Percentiles rank a stretch among this genome's conserved stretches.
Conservation (phyloP, 2,113 vertebrate species). For the Python bivittatus region DNA sequence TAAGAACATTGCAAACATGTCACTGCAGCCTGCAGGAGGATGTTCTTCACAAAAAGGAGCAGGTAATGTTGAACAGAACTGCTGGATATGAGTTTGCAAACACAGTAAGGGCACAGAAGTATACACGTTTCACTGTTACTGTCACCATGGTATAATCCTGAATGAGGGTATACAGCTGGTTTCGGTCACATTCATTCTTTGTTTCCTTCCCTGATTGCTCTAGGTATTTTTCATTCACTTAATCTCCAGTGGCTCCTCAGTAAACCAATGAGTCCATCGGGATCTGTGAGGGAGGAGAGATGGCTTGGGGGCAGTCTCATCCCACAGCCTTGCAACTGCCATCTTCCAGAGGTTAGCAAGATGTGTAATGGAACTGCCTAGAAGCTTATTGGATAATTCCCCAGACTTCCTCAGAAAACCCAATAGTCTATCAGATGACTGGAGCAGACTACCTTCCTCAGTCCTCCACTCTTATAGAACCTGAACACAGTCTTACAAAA, state of each 20-base stretch:
- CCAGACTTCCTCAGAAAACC: background rate
- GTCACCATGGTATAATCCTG: background rate
- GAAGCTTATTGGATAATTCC: background rate
- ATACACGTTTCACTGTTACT: background rate
- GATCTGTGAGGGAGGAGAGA: background rate
- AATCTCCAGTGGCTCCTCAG: background rate
- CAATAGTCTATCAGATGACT: background rate
- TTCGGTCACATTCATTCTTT: too few species aligned
- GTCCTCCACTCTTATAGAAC: background rate
- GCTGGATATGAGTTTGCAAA: background rate
- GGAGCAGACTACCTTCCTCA: background rate
- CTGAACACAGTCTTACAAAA: background rate
- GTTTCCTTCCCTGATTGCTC: too few species aligned
- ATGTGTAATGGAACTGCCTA: background rate
- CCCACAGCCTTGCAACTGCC: background rate
- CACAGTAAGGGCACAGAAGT: background rate
- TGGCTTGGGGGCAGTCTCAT: background rate
- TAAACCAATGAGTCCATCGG: background rate
- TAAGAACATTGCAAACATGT: too few species aligned
- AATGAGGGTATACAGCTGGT: too few species aligned
- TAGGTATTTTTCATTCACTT: background rate
- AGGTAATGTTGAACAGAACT: too few species aligned
- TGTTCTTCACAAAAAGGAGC: too few species aligned
- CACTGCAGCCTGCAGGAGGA: too few species aligned
- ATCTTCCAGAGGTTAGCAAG: background rate